Conservation (phyloP, 2,888 invertebrate genomes). For the Tridacna crocea region DNA sequence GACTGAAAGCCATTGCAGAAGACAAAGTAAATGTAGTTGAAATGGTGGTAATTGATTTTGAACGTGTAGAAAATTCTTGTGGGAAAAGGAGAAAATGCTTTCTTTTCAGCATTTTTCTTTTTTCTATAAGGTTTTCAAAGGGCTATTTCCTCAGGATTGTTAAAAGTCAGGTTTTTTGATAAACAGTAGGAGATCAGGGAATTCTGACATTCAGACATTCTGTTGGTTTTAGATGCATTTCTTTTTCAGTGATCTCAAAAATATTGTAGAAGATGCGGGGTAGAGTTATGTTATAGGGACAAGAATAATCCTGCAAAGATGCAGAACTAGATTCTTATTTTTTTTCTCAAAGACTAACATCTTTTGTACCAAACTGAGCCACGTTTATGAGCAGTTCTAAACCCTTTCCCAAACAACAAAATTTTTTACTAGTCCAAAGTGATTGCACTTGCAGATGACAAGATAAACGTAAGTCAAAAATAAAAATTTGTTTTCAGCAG, state of each 20-base stretch:
- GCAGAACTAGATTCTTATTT: too few species aligned
- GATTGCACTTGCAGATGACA: too few species aligned
- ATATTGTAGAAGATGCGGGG: too few species aligned
- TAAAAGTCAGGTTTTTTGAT: neutral
- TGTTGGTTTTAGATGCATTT: too few species aligned
- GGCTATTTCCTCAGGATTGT: neutral
- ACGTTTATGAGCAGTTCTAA: neutral
- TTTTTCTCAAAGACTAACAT: neutral
- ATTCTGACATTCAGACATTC: too few species aligned
- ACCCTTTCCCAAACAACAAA: neutral
- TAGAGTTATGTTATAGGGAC: too few species aligned
- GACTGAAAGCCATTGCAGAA: neutral
- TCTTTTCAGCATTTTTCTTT: neutral
- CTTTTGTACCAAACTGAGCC: neutral
- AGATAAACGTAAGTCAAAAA: too few species aligned
- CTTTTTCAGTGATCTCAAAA: too few species aligned
- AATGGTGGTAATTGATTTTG: neutral
- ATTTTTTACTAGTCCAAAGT: too few species aligned
- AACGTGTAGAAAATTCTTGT: neutral
- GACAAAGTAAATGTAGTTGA: neutral
- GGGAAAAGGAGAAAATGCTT: neutral
- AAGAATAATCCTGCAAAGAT: too few species aligned
- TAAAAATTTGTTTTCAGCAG: too few species aligned
- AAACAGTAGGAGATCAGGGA: too few species aligned
- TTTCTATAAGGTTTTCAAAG: neutral